These are phyloP conservation scores for Scomber colias DNA, from an alignment of 2,113 vertebrate species.

Conservation along the genomic window DNA sequence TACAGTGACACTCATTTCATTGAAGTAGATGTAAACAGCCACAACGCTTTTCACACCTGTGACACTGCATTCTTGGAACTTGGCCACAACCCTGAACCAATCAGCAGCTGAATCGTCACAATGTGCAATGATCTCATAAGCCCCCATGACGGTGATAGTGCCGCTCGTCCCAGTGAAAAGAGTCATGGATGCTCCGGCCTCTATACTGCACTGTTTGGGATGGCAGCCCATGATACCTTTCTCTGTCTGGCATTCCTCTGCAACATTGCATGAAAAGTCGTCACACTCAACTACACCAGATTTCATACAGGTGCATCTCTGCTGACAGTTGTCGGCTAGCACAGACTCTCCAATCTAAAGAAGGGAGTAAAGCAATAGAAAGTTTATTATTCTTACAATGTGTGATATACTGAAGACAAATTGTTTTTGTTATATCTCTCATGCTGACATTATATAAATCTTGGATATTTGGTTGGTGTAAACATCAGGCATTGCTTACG, in stretches of 20 bases:
- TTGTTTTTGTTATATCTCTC: too few species aligned
- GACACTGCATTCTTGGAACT: slow-evolving; percentile 5
- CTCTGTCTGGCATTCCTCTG: not conserved
- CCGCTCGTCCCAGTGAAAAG: slow-evolving; percentile 4
- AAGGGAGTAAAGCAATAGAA: too few species aligned
- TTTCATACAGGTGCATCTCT: not conserved
- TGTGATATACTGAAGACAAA: not conserved
- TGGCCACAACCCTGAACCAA: slow-evolving; percentile 31
- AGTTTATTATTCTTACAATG: too few species aligned
- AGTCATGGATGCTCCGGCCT: slow-evolving; percentile 2
- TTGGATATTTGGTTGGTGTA: not conserved
- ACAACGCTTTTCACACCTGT: not conserved
- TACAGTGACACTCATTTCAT: slow-evolving; percentile 3
- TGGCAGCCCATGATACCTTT: not conserved
- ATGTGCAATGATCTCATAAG: slow-evolving; percentile 22
- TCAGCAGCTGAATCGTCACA: not conserved
- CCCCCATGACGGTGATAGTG: not conserved
- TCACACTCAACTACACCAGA: slow-evolving; percentile 6
- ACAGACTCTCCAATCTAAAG: slow-evolving; percentile 17
- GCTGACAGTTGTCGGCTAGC: not conserved
- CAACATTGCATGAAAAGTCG: not conserved
- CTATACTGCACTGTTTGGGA: not conserved
- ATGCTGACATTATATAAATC: too few species aligned
- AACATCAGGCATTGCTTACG: not conserved
- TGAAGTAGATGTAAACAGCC: slow-evolving; percentile 4